These are phyloP conservation scores for Leguminivora glycinivorella DNA, from an alignment of 1,140 invertebrate species.

Conservation along the genomic window DNA sequence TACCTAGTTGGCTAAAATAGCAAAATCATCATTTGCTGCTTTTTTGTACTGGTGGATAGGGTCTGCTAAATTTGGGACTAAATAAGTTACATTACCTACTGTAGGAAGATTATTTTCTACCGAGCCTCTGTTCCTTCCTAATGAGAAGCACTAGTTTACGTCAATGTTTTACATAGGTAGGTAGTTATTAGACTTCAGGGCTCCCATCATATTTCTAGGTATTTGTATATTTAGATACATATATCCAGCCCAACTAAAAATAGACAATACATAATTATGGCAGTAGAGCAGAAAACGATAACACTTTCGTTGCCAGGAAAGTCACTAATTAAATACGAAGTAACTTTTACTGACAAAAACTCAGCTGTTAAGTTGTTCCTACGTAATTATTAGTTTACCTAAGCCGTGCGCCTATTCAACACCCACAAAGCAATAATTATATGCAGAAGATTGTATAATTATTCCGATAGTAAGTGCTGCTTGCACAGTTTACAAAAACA, in stretches of 20 bases:
- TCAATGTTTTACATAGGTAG: too few relatives aligned
- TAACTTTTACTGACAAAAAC: not conserved
- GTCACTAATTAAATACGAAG: not conserved
- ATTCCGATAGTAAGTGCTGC: not conserved
- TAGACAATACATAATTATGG: not conserved
- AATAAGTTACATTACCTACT: too few relatives aligned
- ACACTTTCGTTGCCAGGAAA: not conserved
- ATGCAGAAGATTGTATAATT: not conserved
- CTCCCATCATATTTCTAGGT: too few relatives aligned
- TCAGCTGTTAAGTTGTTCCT: not conserved
- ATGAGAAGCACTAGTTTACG: too few relatives aligned
- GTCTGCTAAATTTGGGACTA: too few relatives aligned
- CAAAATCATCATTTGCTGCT: too few relatives aligned
- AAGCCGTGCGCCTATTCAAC: conserved; percentile 2
- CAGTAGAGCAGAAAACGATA: not conserved
- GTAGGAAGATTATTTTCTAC: too few relatives aligned
- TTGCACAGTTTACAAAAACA: conserved; percentile 29
- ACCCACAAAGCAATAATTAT: conserved; percentile 7
- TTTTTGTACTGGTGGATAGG: too few relatives aligned
- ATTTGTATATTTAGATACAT: too few relatives aligned
- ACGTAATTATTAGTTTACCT: conserved; percentile 6
- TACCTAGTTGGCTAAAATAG: too few relatives aligned
- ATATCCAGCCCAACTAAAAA: not conserved
- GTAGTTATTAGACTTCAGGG: too few relatives aligned
- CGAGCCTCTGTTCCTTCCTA: too few relatives aligned